phyloP scores from a whole-genome alignment of 2,113 vertebrate genomes.

The Mus musculus region DNA sequence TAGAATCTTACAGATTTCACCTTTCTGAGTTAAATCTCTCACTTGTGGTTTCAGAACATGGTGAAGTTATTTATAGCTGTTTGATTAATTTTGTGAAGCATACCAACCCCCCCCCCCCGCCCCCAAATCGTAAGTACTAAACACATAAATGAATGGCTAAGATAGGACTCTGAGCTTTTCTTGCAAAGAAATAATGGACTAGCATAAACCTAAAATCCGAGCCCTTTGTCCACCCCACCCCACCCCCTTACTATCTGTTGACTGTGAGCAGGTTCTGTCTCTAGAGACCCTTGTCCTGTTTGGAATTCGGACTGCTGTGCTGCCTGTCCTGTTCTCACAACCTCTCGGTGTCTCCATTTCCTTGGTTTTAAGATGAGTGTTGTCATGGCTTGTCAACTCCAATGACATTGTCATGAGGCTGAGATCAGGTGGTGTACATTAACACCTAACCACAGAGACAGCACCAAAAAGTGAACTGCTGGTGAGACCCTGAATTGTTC shows the following conservation, averaged over 20 bases:
- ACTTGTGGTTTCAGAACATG: neutral
- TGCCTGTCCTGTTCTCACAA: neutral
- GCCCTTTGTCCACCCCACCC: neutral
- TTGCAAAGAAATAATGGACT: neutral
- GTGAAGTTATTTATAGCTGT: conserved; percentile 36
- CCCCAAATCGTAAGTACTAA: neutral
- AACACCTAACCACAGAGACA: accelerated
- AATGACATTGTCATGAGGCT: neutral
- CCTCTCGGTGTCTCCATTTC: neutral
- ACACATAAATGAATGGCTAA: conserved; percentile 27
- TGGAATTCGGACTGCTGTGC: neutral
- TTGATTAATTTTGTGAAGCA: conserved; percentile 35
- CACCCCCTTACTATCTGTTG: neutral
- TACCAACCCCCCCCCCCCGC: neutral
- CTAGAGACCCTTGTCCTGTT: accelerated
- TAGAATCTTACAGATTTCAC: neutral
- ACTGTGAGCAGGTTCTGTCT: neutral
- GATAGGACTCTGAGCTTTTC: conserved; percentile 8
- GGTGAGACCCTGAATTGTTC: too few species aligned
- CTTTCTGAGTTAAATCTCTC: conserved; percentile 13
- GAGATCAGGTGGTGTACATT: too few species aligned
- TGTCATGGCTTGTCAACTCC: too few species aligned
- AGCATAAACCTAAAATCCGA: neutral
- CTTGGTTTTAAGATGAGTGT: neutral
- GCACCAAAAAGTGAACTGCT: neutral